phyloP scores from a whole-genome alignment of 2,797 vertebrate genomes.

The Phyllotis vaccarum region DNA sequence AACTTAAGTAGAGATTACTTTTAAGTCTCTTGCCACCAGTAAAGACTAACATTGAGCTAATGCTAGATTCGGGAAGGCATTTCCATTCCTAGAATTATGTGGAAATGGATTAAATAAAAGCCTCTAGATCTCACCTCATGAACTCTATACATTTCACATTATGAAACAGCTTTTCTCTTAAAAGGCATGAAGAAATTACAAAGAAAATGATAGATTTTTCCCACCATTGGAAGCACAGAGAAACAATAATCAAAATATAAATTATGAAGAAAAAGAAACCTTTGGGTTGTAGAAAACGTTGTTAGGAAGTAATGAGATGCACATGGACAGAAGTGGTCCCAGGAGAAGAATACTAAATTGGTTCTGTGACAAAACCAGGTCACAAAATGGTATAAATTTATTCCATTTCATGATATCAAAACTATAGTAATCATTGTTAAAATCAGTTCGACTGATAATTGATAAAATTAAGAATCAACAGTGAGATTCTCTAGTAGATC shows the following conservation, averaged over 20 bases:
- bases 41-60: slow-evolving; percentile 17
- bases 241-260: slow-evolving; percentile 11
- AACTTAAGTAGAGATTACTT: background rate
- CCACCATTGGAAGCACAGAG: background rate
- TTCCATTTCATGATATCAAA: background rate
- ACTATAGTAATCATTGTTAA: background rate
- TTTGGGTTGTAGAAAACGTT: background rate
- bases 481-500: background rate
- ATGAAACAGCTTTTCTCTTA: background rate
- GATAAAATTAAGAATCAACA: background rate
- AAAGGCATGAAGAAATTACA: background rate
- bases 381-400: background rate
- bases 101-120: background rate
- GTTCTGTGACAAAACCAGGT: background rate
- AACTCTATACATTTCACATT: slow-evolving; percentile 1
- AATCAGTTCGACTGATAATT: background rate
- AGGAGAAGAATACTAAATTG: background rate
- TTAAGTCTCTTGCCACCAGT: background rate
- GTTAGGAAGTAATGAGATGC: background rate
- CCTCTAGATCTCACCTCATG: background rate
- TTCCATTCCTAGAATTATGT: background rate
- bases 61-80: background rate
- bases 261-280: background rate
- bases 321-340: background rate
- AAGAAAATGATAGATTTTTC: background rate